These are phyloP conservation scores for Aelia acuminata DNA, from an alignment of 2,888 invertebrate genomes.

Conservation along the genomic window DNA sequence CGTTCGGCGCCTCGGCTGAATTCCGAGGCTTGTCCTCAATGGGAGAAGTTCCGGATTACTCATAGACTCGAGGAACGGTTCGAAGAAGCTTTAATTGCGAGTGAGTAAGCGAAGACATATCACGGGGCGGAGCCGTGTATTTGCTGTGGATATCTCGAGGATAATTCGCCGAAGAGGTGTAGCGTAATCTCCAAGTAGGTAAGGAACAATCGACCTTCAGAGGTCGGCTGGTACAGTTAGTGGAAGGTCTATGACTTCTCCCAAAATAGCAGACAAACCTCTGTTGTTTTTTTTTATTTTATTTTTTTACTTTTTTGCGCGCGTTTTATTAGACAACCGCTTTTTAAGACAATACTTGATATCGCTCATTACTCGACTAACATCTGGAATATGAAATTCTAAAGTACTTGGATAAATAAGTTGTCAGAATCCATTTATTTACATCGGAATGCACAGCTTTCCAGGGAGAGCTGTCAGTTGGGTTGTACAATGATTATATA, in stretches of 20 bases:
- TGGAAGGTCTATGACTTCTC: constrained; percentile 4
- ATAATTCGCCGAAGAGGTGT: not conserved
- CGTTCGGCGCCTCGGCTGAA: not conserved
- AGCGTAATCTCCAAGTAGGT: constrained; percentile 20
- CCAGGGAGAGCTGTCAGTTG: constrained; percentile 6
- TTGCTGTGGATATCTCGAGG: not conserved
- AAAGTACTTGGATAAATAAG: not conserved
- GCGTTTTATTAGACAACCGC: no score
- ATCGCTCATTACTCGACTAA: not conserved
- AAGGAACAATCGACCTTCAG: constrained; percentile 4
- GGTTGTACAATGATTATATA: constrained; percentile 26
- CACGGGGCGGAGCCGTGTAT: not conserved
- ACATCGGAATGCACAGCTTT: constrained; percentile 6
- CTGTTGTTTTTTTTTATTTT: not conserved
- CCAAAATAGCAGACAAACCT: not conserved
- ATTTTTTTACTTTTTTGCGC: not conserved
- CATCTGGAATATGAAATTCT: not conserved
- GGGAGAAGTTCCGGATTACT: constrained; percentile 17
- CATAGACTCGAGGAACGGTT: not conserved
- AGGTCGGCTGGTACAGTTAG: constrained; percentile 41
- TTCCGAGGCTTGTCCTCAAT: not conserved
- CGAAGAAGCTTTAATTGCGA: not conserved
- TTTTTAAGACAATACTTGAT: not conserved
- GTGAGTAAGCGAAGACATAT: constrained; percentile 17
- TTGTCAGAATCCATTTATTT: constrained; percentile 24